A percentile compares a stretch with the other conserved stretches of the same genome.
These are phyloP conservation scores for Anabacerthia variegaticeps DNA, from an alignment of 2,797 vertebrate genomes.

Conservation along the genomic window DNA sequence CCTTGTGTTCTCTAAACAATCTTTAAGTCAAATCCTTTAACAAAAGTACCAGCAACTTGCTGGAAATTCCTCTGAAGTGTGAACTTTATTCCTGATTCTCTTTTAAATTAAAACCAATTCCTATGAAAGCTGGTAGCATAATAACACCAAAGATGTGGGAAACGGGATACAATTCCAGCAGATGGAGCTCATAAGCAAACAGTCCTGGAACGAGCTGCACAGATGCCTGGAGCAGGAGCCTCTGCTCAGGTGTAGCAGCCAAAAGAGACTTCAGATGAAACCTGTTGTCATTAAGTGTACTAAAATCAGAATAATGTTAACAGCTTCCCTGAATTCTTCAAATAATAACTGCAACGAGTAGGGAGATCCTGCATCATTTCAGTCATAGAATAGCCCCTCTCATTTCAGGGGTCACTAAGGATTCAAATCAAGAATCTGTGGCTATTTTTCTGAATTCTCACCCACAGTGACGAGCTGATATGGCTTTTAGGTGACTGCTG, in stretches of 20 bases:
- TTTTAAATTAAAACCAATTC: neutral
- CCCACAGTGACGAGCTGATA: neutral
- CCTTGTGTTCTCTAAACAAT: neutral
- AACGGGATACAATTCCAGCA: slow-evolving; percentile 24
- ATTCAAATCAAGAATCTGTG: rapidly evolving
- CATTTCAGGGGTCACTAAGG: neutral
- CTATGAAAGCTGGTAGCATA: neutral
- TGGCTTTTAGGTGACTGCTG: neutral
- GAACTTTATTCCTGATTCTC: neutral
- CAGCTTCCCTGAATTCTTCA: neutral
- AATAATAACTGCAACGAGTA: neutral
- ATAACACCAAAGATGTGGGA: slow-evolving; percentile 4
- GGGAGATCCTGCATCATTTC: neutral
- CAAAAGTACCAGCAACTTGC: neutral
- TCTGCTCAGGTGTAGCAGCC: neutral
- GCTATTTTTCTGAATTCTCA: neutral
- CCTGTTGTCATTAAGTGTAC: neutral
- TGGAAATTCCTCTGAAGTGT: slow-evolving; percentile 23
- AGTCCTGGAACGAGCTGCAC: neutral
- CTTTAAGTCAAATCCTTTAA: neutral
- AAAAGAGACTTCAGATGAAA: neutral
- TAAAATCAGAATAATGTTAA: neutral
- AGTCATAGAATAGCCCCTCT: neutral
- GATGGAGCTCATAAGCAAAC: slow-evolving; percentile 69
- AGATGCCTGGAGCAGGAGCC: neutral